These are phyloP conservation scores for Micoletzkya japonica DNA, from an alignment of 2,888 invertebrate genomes.

Conservation along the genomic window DNA sequence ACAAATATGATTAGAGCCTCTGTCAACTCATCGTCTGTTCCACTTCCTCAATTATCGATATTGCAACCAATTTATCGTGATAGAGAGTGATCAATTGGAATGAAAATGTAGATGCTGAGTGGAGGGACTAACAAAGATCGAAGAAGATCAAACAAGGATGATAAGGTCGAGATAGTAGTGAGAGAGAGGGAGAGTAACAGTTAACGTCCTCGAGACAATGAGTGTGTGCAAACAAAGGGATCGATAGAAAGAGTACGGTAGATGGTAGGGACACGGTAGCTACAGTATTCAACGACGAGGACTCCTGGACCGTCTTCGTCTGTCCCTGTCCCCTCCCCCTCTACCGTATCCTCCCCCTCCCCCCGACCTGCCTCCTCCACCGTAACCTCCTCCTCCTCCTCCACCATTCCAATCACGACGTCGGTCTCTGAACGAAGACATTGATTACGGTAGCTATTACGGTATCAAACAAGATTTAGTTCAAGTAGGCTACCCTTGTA, in stretches of 20 bases:
- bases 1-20: too few species aligned
- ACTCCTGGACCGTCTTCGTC: slow-evolving; percentile 4
- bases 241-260: neutral
- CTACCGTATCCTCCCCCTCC: slow-evolving; percentile 25
- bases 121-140: neutral
- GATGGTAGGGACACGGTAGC: neutral
- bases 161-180: neutral
- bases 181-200: too few species aligned
- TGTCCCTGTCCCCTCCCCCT: neutral
- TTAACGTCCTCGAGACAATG: too few species aligned
- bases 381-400: slow-evolving; percentile 32
- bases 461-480: too few species aligned
- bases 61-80: neutral
- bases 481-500: too few species aligned
- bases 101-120: neutral
- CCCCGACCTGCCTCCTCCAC: slow-evolving; percentile 33
- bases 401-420: too few species aligned
- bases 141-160: neutral
- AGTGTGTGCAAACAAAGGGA: neutral
- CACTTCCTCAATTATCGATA: neutral
- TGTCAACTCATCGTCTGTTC: too few species aligned
- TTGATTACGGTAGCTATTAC: too few species aligned
- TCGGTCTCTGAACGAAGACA: too few species aligned
- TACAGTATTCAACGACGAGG: neutral
- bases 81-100: neutral